Evolutionary conservation across 2,888 invertebrate species (phyloP), one percentile per base, ranked within the genome.

Genomic region (Masnerella sp.): DNA sequence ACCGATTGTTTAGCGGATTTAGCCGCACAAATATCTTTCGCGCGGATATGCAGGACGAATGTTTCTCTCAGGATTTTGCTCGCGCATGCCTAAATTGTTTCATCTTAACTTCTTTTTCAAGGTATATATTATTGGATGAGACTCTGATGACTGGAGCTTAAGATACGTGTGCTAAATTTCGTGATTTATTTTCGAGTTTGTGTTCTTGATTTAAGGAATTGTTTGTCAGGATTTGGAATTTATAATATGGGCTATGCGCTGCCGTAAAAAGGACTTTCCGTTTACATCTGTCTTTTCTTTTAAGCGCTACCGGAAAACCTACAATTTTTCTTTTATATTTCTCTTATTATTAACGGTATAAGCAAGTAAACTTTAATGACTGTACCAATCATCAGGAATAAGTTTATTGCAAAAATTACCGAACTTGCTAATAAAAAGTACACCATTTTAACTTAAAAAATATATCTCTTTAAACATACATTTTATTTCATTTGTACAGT

Each of bases 1-100:
- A 67, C 70, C 74, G 74, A 75, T 71, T 75, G 74, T 71, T 75
- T 62, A 75, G 58, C 71, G 71, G 74, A 75, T 75, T 70, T 75
- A 67, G 52, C 45, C 47, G 40, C 45, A 51, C 59, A 52, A 67
- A 71, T 62, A 52, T 62, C 74, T 67, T 64, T 69, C 51, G 34
- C 28, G 47, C 68, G 22, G 38, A 17, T 64, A 25, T 25, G 25
- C 65, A 52, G 61, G 69, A 61, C 65, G 65, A 51, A 69, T 67
- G 56, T 51, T 62, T 51, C 42, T 62, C 40, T 56, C 38, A 61
- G 75, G 62, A 71, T 71, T 71, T 68, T 36, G 12, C 25, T 18
- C 52, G 45, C 38, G 40, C 30, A n/a, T 12, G 56, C 20, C 20
- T 3, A 59, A 65, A 43, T 58, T 49, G 52, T 58, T 51, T 43